These are phyloP conservation scores for Kobus ellipsiprymnus DNA, from an alignment of 2,113 vertebrate genomes.

Conservation along the genomic window DNA sequence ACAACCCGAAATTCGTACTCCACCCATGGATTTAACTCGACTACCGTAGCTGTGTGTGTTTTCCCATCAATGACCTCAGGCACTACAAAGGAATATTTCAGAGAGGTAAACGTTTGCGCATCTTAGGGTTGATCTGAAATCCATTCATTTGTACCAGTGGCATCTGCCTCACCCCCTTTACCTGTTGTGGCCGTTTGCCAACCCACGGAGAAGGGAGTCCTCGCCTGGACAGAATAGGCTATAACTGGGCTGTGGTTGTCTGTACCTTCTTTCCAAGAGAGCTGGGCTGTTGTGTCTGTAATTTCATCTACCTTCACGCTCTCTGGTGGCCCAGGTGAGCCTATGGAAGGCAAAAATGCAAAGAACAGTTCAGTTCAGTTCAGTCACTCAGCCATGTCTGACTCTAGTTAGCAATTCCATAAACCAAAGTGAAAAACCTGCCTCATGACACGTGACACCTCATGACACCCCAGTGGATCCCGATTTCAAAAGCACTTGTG, in stretches of 20 bases:
- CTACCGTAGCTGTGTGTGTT: slow-evolving; percentile 91
- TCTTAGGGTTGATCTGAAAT: background rate
- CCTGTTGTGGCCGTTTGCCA: slow-evolving; percentile 95
- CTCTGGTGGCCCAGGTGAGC: slow-evolving; percentile 91
- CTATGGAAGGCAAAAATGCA: slow-evolving; percentile 75
- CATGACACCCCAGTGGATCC: background rate
- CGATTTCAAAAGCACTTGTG: background rate
- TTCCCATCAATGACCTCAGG: slow-evolving; percentile 90
- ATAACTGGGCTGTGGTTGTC: slow-evolving; percentile 95
- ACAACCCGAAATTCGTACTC: slow-evolving; percentile 98
- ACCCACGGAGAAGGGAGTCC: slow-evolving; percentile 94
- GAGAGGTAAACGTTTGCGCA: background rate
- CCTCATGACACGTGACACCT: background rate
- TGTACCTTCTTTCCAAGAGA: slow-evolving; percentile 91
- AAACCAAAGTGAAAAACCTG: background rate
- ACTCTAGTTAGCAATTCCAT: background rate
- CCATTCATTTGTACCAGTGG: background rate
- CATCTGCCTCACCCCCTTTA: slow-evolving; percentile 51
- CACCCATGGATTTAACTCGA: slow-evolving; percentile 96
- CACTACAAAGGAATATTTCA: slow-evolving; percentile 75
- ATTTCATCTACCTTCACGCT: slow-evolving; percentile 91
- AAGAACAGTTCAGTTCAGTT: background rate
- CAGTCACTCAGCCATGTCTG: background rate
- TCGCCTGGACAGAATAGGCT: slow-evolving; percentile 88
- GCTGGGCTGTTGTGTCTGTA: slow-evolving; percentile 92